Conservation (phyloP, 2,113 vertebrate species). For the Phaethon lepturus region DNA sequence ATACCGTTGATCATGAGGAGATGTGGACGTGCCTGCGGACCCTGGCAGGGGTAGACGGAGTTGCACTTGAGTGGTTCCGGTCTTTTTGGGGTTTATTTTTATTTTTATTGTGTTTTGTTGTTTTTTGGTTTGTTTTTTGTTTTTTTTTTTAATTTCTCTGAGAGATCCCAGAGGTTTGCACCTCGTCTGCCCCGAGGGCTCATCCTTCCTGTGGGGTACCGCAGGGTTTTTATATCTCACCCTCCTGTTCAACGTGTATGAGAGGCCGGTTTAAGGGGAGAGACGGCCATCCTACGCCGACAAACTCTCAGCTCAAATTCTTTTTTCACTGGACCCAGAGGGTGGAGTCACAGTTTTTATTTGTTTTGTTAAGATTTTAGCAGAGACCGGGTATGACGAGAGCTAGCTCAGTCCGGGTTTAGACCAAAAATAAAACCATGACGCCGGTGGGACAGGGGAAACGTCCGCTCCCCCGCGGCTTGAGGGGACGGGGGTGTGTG, state of each 20-base stretch:
- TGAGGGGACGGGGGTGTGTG: neutral
- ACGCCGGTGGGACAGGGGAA: neutral
- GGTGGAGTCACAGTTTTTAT: neutral
- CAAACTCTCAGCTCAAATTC: neutral
- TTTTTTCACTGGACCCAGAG: neutral
- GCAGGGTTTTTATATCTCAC: constrained; percentile 26
- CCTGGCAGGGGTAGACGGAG: constrained; percentile 68
- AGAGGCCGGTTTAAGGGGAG: neutral
- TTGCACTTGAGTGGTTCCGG: constrained; percentile 51
- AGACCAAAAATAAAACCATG: neutral
- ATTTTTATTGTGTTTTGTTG: too few relatives aligned
- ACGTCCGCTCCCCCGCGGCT: neutral
- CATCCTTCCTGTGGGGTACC: neutral
- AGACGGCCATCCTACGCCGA: neutral
- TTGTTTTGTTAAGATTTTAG: neutral
- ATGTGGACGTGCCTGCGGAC: constrained; percentile 56
- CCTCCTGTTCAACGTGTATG: constrained; percentile 41
- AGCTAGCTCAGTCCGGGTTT: neutral
- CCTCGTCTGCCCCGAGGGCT: constrained; percentile 15
- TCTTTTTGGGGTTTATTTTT: neutral
- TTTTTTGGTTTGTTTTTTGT: neutral
- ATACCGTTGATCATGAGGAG: constrained; percentile 56
- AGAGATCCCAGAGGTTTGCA: neutral
- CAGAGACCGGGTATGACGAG: neutral
- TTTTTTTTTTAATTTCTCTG: neutral